A percentile compares a stretch with the other conserved stretches of the same genome.
Conservation (phyloP, 1,140 invertebrate genomes). For the Neoseiulus cucumeris region DNA sequence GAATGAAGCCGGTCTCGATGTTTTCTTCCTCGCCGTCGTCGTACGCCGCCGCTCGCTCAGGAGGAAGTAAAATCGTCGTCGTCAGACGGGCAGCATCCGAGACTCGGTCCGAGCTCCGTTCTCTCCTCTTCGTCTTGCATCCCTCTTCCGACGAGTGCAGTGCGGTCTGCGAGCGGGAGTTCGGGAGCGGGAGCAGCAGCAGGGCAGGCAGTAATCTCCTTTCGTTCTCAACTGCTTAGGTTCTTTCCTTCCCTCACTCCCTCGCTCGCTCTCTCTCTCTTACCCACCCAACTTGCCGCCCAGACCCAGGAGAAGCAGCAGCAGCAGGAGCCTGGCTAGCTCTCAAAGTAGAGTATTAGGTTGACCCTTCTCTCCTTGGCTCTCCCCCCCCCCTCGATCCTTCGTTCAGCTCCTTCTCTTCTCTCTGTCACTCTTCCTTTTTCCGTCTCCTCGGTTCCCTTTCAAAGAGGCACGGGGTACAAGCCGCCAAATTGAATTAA, state of each 20-base stretch:
- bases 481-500: constrained; percentile 9
- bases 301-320: too few species aligned
- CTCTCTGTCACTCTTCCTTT: constrained; percentile 4
- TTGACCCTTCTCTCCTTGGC: background rate
- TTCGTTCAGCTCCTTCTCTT: background rate
- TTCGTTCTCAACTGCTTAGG: constrained; percentile 22
- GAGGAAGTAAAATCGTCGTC: too few species aligned
- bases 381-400: background rate
- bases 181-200: constrained; percentile 1
- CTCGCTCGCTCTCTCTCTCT: constrained; percentile 13
- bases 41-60: too few species aligned
- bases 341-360: background rate
- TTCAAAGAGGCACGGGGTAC: background rate
- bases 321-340: background rate
- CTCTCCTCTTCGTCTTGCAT: too few species aligned
- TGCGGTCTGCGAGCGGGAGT: background rate
- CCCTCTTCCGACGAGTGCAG: too few species aligned
- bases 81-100: too few species aligned
- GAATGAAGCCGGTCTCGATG: too few species aligned
- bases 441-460: background rate
- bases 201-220: constrained; percentile 2
- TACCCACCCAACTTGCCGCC: background rate
- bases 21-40: too few species aligned
- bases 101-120: too few species aligned
- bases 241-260: constrained; percentile 30